These are phyloP conservation scores for Steatocranus sp. DNA, from an alignment of 2,797 vertebrate species.

Conservation along the genomic window DNA sequence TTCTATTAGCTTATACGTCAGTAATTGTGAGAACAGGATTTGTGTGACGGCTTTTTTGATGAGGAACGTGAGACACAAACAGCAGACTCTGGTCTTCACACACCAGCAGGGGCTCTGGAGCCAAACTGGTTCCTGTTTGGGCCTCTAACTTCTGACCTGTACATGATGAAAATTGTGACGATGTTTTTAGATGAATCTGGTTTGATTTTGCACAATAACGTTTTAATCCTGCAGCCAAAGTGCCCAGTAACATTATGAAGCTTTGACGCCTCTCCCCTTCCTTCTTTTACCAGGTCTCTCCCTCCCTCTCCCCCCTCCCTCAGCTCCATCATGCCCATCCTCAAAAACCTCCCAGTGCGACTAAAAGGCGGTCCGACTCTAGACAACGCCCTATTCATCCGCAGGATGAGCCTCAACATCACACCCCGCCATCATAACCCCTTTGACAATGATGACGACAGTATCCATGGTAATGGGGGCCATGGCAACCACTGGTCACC, in stretches of 20 bases:
- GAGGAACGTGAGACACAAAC: neutral
- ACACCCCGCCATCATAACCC: slow-evolving; percentile 62
- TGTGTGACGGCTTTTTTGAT: neutral
- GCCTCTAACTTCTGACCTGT: neutral
- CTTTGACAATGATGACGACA: slow-evolving; percentile 54
- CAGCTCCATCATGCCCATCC: slow-evolving; percentile 70
- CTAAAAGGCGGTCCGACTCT: slow-evolving; percentile 70
- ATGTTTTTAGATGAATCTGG: neutral
- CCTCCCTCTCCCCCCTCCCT: slow-evolving; percentile 6
- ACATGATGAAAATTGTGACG: neutral
- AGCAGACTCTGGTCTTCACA: neutral
- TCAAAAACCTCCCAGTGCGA: slow-evolving; percentile 75
- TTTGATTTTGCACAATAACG: neutral
- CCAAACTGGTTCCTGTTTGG: neutral
- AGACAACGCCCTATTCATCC: slow-evolving; percentile 69
- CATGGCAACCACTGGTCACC: slow-evolving; percentile 61
- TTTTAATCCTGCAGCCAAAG: neutral
- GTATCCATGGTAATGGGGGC: slow-evolving; percentile 27
- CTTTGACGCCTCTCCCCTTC: neutral
- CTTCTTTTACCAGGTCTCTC: slow-evolving; percentile 13
- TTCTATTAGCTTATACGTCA: neutral
- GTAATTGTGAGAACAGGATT: rapidly evolving
- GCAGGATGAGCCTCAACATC: slow-evolving; percentile 79
- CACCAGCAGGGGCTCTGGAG: neutral
- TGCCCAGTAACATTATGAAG: neutral